These are phyloP conservation scores for Rallus limicola DNA, from an alignment of 2,113 vertebrate genomes.

Conservation along the genomic window DNA sequence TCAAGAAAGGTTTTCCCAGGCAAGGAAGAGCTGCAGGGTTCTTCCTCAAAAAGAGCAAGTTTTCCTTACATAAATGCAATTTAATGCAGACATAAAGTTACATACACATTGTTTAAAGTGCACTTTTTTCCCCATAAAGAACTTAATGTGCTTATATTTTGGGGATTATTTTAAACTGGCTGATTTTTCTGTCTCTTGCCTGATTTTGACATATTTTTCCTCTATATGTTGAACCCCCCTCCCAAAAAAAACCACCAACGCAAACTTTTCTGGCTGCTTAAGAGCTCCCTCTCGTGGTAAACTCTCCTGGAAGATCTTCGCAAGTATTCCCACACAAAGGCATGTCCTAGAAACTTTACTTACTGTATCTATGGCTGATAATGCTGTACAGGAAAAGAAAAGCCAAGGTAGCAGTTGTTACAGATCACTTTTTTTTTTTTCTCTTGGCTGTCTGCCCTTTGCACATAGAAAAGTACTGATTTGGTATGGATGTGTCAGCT, in stretches of 20 bases:
- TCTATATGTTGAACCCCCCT: too few relatives aligned
- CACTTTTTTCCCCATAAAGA: neutral
- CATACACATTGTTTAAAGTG: neutral
- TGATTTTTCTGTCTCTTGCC: neutral
- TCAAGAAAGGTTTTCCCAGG: neutral
- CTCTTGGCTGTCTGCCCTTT: neutral
- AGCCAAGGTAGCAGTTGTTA: neutral
- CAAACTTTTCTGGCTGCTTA: neutral
- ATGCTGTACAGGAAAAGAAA: neutral
- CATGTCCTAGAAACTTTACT: neutral
- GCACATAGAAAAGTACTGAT: neutral
- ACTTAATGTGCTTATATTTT: neutral
- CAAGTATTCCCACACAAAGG: neutral
- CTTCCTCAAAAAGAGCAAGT: neutral
- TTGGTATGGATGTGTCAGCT: neutral
- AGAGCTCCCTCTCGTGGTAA: conserved; percentile 49
- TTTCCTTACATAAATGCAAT: neutral
- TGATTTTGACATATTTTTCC: neutral
- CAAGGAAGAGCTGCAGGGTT: neutral
- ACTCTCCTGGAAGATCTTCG: neutral
- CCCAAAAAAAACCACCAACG: neutral
- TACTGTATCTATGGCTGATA: neutral
- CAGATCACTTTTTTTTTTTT: neutral
- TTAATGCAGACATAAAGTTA: neutral
- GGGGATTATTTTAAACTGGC: neutral